Evolutionary conservation across 30 jellyfish, hydroid and myxozoan genomes (phyloP), one percentile per base, ranked within the genome.

Genomic region (Rhopilema esculentum): DNA sequence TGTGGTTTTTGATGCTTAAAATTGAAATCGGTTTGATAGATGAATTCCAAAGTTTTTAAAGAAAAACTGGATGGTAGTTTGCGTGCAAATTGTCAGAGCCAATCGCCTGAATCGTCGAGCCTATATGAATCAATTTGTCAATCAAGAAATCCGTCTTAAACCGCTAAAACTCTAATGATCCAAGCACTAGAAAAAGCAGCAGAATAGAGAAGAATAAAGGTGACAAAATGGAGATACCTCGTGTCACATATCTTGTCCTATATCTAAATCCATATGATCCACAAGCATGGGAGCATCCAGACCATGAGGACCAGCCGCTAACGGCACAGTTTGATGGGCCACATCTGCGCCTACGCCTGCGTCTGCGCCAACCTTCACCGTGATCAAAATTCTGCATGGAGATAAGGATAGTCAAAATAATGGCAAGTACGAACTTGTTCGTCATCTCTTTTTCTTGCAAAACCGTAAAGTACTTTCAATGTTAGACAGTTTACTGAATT

Each of bases 311-410:
- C 89, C 88, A 88, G 17, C 73, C 81, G 27, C 87, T 66, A 4
- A 88, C 90, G n/a, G 23, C 22, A 73, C 96, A 88, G 30, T 48
- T 77, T 26, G 49, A 27, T 32, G 96, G 83, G 32, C 78, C 27
- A 50, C 96, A 88, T 16, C 96, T 49, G 19, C 96, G 75, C 9
- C 96, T 25, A 4, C 96, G 72, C 0, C 96, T 40, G 22, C 83
- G 91, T 27, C 82, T 27, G 15, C 88, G 28, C 91, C 91, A 88
- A 27, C 91, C 73, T 7, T 79, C 87, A 27, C 68, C 86, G 16
- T 57, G 72, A 19, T 64, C 69, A 29, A 83, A 25, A 18, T 26
- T 19, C 65, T 27, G 79, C 51, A 69, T n/a, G 24, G 64, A 24
- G 4, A 86, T 29, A 17, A 86, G 72, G 51, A 86, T 49, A 22